Percentiles rank a stretch among this genome's conserved stretches.
Conservation (phyloP, 2,888 invertebrate species). For the Acleris emargana region DNA sequence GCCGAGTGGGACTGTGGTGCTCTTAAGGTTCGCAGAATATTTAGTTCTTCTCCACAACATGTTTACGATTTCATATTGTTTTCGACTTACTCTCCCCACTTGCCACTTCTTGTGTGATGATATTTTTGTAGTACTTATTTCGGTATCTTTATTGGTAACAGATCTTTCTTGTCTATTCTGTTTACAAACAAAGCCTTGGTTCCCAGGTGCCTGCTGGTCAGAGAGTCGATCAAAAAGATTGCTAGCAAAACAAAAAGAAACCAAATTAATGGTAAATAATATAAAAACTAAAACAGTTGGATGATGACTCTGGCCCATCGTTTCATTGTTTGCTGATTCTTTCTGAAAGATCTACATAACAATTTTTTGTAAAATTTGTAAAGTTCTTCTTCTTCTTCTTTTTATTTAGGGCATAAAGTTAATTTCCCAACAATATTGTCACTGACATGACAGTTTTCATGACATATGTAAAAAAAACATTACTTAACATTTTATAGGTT, state of each 20-base stretch:
- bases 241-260: slow-evolving; percentile 6
- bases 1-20: slow-evolving; percentile 32
- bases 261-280: neutral
- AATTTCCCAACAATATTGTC: slow-evolving; percentile 5
- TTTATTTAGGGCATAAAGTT: neutral
- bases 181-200: slow-evolving; percentile 3
- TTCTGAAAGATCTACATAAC: neutral
- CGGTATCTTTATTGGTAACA: neutral
- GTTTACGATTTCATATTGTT: slow-evolving; percentile 66
- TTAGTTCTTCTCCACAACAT: slow-evolving; percentile 67
- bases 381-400: no score
- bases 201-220: neutral
- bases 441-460: neutral
- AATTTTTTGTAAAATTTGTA: no score
- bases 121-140: slow-evolving; percentile 14
- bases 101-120: slow-evolving; percentile 51
- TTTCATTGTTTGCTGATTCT: neutral
- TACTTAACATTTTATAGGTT: no score
- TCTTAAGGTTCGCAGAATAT: slow-evolving; percentile 48
- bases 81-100: slow-evolving; percentile 56
- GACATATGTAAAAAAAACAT: neutral
- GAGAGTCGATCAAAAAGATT: neutral
- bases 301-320: slow-evolving; percentile 4
- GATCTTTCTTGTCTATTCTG: neutral
- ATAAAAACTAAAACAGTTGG: slow-evolving; percentile 11